These are phyloP conservation scores for Cladopsammia gracilis DNA, from an alignment of 64 coral and sea anemone species.

Conservation along the genomic window DNA sequence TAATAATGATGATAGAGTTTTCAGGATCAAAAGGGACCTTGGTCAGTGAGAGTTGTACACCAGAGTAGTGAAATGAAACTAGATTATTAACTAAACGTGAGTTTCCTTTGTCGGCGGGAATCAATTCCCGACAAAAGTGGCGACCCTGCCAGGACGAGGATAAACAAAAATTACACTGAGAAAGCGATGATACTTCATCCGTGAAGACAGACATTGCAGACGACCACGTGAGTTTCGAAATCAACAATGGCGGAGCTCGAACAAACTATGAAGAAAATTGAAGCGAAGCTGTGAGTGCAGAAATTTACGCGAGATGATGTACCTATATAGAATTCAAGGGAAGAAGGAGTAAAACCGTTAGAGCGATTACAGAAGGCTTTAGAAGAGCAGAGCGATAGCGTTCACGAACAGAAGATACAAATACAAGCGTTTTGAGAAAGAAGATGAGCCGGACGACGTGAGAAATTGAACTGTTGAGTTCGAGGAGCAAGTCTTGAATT, in stretches of 20 bases:
- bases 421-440: slow-evolving; percentile 48
- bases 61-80: too few species aligned
- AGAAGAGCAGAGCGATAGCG: background rate
- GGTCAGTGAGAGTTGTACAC: too few species aligned
- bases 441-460: slow-evolving; percentile 31
- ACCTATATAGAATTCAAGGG: background rate
- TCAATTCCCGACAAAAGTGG: slow-evolving; percentile 59
- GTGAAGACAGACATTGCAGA: background rate
- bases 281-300: background rate
- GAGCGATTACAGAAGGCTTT: too few species aligned
- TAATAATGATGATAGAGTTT: too few species aligned
- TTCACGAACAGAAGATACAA: slow-evolving; percentile 12
- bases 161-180: background rate
- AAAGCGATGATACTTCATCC: background rate
- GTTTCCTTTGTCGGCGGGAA: too few species aligned
- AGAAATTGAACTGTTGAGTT: background rate
- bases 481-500: background rate
- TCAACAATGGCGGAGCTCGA: background rate
- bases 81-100: too few species aligned
- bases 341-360: background rate
- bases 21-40: background rate
- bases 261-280: background rate
- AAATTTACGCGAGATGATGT: background rate
- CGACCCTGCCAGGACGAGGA: background rate
- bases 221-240: background rate